Base-by-base conservation (phyloP, 2,113 vertebrate genomes). In the Notothenia coriiceps region DNA sequence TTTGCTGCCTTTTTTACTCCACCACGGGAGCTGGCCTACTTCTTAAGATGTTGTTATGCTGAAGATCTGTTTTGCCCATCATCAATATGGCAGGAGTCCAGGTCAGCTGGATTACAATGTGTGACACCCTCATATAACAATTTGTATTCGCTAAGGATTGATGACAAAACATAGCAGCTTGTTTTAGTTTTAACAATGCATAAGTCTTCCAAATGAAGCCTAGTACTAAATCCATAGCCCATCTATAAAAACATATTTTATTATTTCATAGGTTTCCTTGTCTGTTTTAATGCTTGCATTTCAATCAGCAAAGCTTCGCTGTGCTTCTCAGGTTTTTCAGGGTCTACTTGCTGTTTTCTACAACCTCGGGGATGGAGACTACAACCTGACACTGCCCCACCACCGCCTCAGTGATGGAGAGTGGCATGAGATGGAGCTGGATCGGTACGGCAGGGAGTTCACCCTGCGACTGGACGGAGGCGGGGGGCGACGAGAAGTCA, bases 281-380 rank as follows among this genome's bases (percentile, higher is more conserved):
- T 52, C 44, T 43, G 20, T 72, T 70, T 49, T 15, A 57, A 64
- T 33, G 50, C 40, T 9, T 59, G 33, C 15, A 15, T 35, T 54
- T 46, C 0, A 59, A 69, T 69, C 25, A 67, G 6, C 15, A 0
- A 67, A 20, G 0, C 68, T 25, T 33, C 22, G 1, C 43, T 77
- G 2, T 18, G 6, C 51, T 5, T 81, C 10, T 70, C 86, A 97
- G 97, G 91, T 97, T 70, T 84, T 89, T 78, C 93, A 92, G 64
- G 96, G 97, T 60, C 89, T 96, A 60, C 94, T 97, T 71, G 86
- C 90, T 3, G 96, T 96, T 78, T 95, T 95, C 15, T 97, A 95
- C 92, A 97, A 97, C 90, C 93, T 97, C 6, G 96, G 97, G 25
- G 97, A 98, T 43, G 96, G 96, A 22, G 94, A 96, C 65, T 94